Base-by-base conservation (phyloP, 2,797 vertebrate genomes). In the Natrix natrix region DNA sequence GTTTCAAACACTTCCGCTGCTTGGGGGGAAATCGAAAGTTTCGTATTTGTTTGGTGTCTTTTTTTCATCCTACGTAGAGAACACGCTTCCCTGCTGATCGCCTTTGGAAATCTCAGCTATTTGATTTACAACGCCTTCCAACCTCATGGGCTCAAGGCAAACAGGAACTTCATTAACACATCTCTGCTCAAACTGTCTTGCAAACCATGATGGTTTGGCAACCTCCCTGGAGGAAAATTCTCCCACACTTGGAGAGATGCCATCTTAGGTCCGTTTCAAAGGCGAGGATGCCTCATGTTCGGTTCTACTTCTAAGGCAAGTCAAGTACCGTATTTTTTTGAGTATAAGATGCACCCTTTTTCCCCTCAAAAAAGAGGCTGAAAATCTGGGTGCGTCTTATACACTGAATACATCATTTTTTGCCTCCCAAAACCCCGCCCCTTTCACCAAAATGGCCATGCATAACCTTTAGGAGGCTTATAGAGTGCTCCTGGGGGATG, bases 91-190 rank as follows among this genome's bases (percentile, higher is more conserved):
- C 43, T 88, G 88, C 55, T 2, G 28, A 74, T 91, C 88, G 69
- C 55, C 54, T 55, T 92, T 92, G 89, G 32, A 95, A 91, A 89
- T 83, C 88, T 52, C 48, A 24, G 59, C 91, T 88, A 89, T 89
- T 61, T 93, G 57, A 86, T 83, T 89, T 86, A 55, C 52, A 60
- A n/a, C 61, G 37, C 90, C 63, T 91, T 87, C n/a, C 52, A 78
- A 89, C 52, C 66, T 24, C 56, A 20, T 7, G 56, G 55, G n/a
- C 78, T 57, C 32, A 57, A 22, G 88, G 90, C 90, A 83, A 63
- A 26, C 86, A 89, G 28, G 86, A 87, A 17, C 54, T 37, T 87
- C 14, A 52, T 69, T 52, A 93, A 54, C 61, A 87, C 24, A 69
- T 59, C 88, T 66, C 83, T 52, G 61, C 61, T 59, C 66, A 37